Conservation (phyloP, 2,888 invertebrate genomes). For the Plagodis dolabraria region DNA sequence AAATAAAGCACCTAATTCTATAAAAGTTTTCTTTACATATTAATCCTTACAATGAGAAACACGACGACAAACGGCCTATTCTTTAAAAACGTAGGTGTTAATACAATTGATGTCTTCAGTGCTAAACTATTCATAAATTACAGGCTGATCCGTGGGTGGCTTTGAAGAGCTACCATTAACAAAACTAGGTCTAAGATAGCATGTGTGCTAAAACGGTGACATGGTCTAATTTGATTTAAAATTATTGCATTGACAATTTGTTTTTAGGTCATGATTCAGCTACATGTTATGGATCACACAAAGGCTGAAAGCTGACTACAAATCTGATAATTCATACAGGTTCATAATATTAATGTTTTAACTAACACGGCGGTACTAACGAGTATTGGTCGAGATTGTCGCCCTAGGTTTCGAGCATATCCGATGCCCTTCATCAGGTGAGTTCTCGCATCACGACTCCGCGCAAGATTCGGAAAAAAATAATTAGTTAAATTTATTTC, state of each 20-base stretch:
- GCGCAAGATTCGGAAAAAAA: too few relatives aligned
- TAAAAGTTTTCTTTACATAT: not conserved
- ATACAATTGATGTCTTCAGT: slow-evolving; percentile 27
- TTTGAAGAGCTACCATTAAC: slow-evolving; percentile 31
- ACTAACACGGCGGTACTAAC: too few relatives aligned
- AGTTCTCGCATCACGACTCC: too few relatives aligned
- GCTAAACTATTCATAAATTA: slow-evolving; percentile 31
- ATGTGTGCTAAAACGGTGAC: slow-evolving; percentile 16
- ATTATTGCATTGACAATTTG: not conserved
- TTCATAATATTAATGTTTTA: too few relatives aligned
- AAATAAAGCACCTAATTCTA: not conserved
- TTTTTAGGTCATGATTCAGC: not conserved
- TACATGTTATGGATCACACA: not conserved
- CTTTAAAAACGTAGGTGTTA: slow-evolving; percentile 20
- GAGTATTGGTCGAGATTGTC: too few relatives aligned
- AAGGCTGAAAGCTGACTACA: too few relatives aligned
- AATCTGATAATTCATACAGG: too few relatives aligned
- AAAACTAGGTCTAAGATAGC: slow-evolving; percentile 33
- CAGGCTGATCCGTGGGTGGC: slow-evolving; percentile 30
- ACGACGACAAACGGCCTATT: slow-evolving; percentile 19
- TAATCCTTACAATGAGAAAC: slow-evolving; percentile 14
- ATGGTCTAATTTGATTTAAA: slow-evolving; percentile 15
- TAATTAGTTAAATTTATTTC: too few relatives aligned
- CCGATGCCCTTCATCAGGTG: too few relatives aligned
- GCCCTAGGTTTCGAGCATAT: too few relatives aligned